These are phyloP conservation scores for Oryzaephilus surinamensis DNA, from an alignment of 1,140 invertebrate genomes.

Conservation along the genomic window DNA sequence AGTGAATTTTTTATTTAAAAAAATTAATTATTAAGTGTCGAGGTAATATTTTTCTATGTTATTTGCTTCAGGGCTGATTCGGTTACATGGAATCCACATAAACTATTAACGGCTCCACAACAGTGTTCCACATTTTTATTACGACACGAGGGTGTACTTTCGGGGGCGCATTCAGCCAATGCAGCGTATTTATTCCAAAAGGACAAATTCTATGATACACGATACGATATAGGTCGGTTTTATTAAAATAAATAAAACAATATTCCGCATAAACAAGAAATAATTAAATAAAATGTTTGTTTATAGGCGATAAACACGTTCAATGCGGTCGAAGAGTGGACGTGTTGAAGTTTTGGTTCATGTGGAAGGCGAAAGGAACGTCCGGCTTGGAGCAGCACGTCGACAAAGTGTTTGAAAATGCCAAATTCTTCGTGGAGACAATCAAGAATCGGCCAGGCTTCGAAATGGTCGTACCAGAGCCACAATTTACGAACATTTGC, in stretches of 20 bases:
- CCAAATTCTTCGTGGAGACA: constrained; percentile 55
- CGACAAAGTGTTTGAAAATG: constrained; percentile 65
- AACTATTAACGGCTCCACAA: constrained; percentile 76
- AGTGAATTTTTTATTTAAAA: constrained; percentile 4
- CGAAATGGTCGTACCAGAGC: constrained; percentile 61
- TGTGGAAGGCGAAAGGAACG: constrained; percentile 94
- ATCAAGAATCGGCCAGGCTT: constrained; percentile 62
- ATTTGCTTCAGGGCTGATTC: constrained; percentile 64
- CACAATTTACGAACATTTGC: constrained; percentile 88
- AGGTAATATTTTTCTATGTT: constrained; percentile 5
- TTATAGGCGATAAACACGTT: constrained; percentile 82
- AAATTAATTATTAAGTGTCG: constrained; percentile 3
- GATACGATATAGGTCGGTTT: constrained; percentile 26
- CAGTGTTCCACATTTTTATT: constrained; percentile 83
- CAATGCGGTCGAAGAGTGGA: constrained; percentile 88
- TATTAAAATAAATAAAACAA: too few relatives aligned
- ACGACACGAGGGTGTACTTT: constrained; percentile 54
- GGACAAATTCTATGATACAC: constrained; percentile 92
- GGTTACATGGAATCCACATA: constrained; percentile 91
- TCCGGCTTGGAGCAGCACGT: constrained; percentile 69
- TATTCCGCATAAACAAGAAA: too few relatives aligned
- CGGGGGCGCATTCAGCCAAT: constrained; percentile 53
- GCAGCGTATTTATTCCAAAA: constrained; percentile 91
- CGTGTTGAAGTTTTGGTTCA: constrained; percentile 93
- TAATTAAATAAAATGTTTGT: background rate